Base-by-base conservation (phyloP, 53 echinoderm and acorn worm genomes). In the Stichopus horrens region DNA sequence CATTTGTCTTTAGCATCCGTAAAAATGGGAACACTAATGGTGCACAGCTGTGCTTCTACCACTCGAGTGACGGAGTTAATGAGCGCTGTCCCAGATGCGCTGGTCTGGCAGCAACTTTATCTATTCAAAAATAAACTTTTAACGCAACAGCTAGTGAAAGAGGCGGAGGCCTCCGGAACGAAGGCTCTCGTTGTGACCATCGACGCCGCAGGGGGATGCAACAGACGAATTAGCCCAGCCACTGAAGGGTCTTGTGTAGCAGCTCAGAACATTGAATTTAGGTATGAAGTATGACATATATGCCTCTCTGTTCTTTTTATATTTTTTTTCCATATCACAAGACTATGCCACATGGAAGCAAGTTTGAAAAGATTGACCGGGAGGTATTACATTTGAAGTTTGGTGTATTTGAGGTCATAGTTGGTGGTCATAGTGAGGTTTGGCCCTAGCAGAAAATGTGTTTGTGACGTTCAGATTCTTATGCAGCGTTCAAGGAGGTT, bases 161-260 rank as follows among this genome's bases (percentile, higher is more conserved):
- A 74, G 21, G 87, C 75, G 8, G 87, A 74, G 75, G 75, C 55
- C 18, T 21, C 74, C n/a, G 87, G 87, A 8, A 55, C 55, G 52
- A 87, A 87, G 53, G 87, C 87, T 7, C 74, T 87, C n/a, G 87
- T 87, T 7, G 87, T 87, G 4, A 87, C 87, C 23, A 75, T 87
- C 21, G 87, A 87, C 58, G 74, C 87, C 10, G 87, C 87, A 8
- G 87, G 87, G 13, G 87, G 87, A 4, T 74, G 74, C 20, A 87
- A 87, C 20, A 55, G 87, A 7, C 74, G 87, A 74, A 87, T 87
- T 19, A 87, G 87, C 21, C 74, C 74, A 22, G n/a, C 53, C 3
- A 87, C 74, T 4, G 75, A 75, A 74, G 87, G 75, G n/a, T 74
- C 87, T 52, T 21, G 19, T 8, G 74, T 21, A 19, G 21, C 20